Conservation (phyloP, 2,888 invertebrate genomes). For the Diabrotica balteata region DNA sequence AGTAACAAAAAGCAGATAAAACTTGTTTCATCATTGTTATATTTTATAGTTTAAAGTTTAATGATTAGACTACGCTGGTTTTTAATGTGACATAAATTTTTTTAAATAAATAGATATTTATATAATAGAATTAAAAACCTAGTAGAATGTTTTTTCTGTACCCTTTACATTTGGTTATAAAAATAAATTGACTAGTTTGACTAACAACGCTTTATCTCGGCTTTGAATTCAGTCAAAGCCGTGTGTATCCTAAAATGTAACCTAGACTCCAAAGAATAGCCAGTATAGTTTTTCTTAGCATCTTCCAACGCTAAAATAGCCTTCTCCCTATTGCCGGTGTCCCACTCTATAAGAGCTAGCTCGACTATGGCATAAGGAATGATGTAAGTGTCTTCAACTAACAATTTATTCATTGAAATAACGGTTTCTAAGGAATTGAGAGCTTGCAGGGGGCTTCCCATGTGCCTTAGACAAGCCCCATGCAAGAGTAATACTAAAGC, state of each 20-base stretch:
- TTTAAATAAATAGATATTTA: too few species aligned
- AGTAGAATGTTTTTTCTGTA: not conserved
- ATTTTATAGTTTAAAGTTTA: too few species aligned
- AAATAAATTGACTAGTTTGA: not conserved
- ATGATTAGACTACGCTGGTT: too few species aligned
- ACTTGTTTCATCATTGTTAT: too few species aligned
- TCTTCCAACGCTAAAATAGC: constrained; percentile 79
- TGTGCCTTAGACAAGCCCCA: constrained; percentile 82
- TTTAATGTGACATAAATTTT: too few species aligned
- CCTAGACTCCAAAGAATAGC: constrained; percentile 86
- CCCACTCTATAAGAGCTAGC: constrained; percentile 79
- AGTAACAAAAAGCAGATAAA: too few species aligned
- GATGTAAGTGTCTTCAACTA: constrained; percentile 84
- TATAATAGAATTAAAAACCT: too few species aligned
- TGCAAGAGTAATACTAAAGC: constrained; percentile 80
- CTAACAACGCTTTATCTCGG: constrained; percentile 42
- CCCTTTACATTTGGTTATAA: not conserved
- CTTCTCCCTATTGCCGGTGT: constrained; percentile 71
- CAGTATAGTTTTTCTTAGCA: constrained; percentile 86
- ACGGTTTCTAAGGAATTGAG: constrained; percentile 74
- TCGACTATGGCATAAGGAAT: constrained; percentile 88
- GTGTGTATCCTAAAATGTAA: constrained; percentile 90
- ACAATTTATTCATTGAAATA: constrained; percentile 69
- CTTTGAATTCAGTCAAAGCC: constrained; percentile 64
- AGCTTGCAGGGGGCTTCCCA: constrained; percentile 80